Percentiles rank a stretch among this genome's conserved stretches.
phyloP scores from a whole-genome alignment of 1,140 invertebrate species.

The Cydia amplana region DNA sequence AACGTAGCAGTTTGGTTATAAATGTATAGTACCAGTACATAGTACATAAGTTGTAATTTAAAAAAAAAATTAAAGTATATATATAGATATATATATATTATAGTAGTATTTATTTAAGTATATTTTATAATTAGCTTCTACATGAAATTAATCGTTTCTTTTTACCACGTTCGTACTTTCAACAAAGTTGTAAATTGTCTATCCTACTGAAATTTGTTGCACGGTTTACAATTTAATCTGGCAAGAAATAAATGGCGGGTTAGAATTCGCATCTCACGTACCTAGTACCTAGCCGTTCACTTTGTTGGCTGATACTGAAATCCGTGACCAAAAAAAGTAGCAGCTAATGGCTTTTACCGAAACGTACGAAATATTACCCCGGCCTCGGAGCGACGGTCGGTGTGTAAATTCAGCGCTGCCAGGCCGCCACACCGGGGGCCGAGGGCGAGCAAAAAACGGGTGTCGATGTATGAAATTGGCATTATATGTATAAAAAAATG shows the following conservation, averaged over 20 bases:
- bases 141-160: neutral
- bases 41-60: too few species aligned
- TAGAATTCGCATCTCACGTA: neutral
- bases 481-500: neutral
- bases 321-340: constrained; percentile 9
- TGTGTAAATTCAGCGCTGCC: neutral
- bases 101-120: too few species aligned
- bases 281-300: neutral
- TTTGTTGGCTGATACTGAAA: constrained; percentile 15
- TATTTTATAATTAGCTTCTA: too few species aligned
- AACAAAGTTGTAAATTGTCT: neutral
- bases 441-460: neutral
- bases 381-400: neutral
- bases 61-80: too few species aligned
- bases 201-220: neutral
- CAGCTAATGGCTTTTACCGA: constrained; percentile 17
- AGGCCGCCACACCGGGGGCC: too few species aligned
- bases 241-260: neutral
- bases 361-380: constrained; percentile 14
- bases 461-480: neutral
- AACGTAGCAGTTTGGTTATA: too few species aligned
- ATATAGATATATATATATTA: too few species aligned
- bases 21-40: too few species aligned
- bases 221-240: neutral
- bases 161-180: neutral